These are phyloP conservation scores for Tachina grossa DNA, from an alignment of 2,888 invertebrate genomes.

Conservation along the genomic window DNA sequence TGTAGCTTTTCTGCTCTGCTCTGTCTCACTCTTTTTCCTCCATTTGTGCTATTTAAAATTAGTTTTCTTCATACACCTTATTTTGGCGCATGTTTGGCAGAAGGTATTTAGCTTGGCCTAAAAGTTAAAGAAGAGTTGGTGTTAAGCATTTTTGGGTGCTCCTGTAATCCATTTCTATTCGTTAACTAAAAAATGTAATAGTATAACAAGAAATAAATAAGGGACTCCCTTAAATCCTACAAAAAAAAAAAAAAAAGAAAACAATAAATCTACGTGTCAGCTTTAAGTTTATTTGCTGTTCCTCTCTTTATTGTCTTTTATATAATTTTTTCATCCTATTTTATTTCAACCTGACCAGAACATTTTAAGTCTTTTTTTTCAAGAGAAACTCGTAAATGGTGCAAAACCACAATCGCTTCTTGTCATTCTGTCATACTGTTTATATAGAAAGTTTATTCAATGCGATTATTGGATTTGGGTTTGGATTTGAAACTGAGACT, in stretches of 20 bases:
- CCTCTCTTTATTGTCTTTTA: slow-evolving; percentile 40
- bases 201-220: neutral
- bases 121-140: slow-evolving; percentile 13
- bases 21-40: neutral
- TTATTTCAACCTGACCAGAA: slow-evolving; percentile 60
- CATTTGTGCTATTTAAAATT: slow-evolving; percentile 33
- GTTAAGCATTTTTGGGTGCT: neutral
- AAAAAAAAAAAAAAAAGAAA: slow-evolving; percentile 32
- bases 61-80: slow-evolving; percentile 23
- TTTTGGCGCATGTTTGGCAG: neutral
- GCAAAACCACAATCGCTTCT: slow-evolving; percentile 52
- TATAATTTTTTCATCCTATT: slow-evolving; percentile 19
- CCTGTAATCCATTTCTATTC: no score
- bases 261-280: slow-evolving; percentile 72
- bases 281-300: slow-evolving; percentile 68
- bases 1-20: neutral
- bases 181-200: neutral
- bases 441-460: slow-evolving; percentile 60
- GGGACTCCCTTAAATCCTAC: slow-evolving; percentile 12
- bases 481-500: slow-evolving; percentile 56
- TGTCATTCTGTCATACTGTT: slow-evolving; percentile 49
- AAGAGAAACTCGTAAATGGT: slow-evolving; percentile 40
- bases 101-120: slow-evolving; percentile 51
- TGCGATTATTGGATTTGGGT: slow-evolving; percentile 65
- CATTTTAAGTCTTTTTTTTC: slow-evolving; percentile 49